phyloP scores from a whole-genome alignment of 2,888 invertebrate genomes.

The Eledone cirrhosa region DNA sequence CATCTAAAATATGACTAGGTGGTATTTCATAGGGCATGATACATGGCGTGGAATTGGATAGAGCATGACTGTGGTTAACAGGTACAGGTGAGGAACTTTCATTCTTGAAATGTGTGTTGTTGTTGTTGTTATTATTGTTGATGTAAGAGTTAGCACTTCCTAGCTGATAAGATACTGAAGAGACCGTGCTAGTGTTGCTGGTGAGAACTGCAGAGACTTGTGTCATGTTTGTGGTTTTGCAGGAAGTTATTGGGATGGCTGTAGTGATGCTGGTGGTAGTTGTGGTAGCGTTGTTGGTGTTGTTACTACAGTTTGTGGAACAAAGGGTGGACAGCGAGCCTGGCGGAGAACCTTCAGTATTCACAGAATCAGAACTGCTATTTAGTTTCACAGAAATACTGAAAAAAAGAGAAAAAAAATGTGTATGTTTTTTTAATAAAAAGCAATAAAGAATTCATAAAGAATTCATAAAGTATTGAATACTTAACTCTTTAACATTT shows the following conservation, averaged over 20 bases:
- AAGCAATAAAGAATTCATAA: no score
- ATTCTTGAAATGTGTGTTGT: background rate
- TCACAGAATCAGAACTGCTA: background rate
- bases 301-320: slow-evolving; percentile 11
- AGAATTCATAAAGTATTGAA: no score
- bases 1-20: slow-evolving; percentile 15
- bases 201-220: no score
- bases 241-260: no score
- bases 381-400: background rate
- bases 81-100: slow-evolving; percentile 11
- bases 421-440: no score
- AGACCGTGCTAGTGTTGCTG: slow-evolving; percentile 1
- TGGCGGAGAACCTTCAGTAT: background rate
- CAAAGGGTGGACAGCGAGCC: slow-evolving; percentile 18
- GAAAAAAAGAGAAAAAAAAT: no score
- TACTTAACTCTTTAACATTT: no score
- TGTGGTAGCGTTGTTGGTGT: background rate
- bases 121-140: no score
- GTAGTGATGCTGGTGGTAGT: no score
- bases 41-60: background rate
- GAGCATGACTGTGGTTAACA: background rate
- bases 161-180: background rate
- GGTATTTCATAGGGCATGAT: slow-evolving; percentile 18
- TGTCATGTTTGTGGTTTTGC: no score
- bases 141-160: background rate